Evolutionary conservation across 53 echinoderm and acorn worm genomes (phyloP).

Genomic region (Astropecten irregularis): DNA sequence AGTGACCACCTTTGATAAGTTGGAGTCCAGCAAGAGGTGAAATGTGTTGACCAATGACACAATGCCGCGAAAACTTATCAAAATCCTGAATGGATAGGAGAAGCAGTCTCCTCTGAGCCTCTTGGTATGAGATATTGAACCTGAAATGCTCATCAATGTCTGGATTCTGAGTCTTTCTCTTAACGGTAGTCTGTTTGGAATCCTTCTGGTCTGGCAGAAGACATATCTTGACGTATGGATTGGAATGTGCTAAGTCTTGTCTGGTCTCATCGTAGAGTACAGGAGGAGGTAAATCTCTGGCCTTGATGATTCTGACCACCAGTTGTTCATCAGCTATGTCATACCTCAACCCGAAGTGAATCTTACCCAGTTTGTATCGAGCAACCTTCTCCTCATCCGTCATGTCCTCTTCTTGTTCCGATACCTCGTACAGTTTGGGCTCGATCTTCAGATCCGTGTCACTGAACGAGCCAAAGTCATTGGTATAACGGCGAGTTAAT

Average conservation of each 20-base stretch:
- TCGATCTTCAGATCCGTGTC: constrained; percentile 85
- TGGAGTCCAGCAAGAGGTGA: constrained; percentile 80
- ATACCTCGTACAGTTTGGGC: constrained; percentile 94
- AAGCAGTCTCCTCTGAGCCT: constrained; percentile 85
- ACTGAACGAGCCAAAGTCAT: constrained; percentile 70
- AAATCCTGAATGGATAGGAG: constrained; percentile 93
- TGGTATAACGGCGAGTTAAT: constrained; percentile 83
- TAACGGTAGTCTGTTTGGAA: constrained; percentile 91
- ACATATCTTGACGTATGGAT: constrained; percentile 97
- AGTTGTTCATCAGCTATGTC: constrained; percentile 82
- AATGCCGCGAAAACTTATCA: constrained; percentile 97
- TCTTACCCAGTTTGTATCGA: constrained; percentile 90
- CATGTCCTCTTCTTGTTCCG: constrained; percentile 81
- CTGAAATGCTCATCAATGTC: constrained; percentile 94
- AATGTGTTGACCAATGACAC: constrained; percentile 97
- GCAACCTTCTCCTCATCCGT: constrained; percentile 97
- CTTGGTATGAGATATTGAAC: constrained; percentile 87
- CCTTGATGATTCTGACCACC: constrained; percentile 82
- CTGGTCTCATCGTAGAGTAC: constrained; percentile 85
- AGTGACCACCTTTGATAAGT: constrained; percentile 88
- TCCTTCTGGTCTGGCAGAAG: constrained; percentile 97
- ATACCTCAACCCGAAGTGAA: constrained; percentile 91
- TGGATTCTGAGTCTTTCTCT: constrained; percentile 93
- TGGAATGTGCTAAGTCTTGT: constrained; percentile 96
- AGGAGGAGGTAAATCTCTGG: constrained; percentile 88